phyloP scores from a whole-genome alignment of 2,888 invertebrate genomes.

The Sinopyrophorus schimmeli region DNA sequence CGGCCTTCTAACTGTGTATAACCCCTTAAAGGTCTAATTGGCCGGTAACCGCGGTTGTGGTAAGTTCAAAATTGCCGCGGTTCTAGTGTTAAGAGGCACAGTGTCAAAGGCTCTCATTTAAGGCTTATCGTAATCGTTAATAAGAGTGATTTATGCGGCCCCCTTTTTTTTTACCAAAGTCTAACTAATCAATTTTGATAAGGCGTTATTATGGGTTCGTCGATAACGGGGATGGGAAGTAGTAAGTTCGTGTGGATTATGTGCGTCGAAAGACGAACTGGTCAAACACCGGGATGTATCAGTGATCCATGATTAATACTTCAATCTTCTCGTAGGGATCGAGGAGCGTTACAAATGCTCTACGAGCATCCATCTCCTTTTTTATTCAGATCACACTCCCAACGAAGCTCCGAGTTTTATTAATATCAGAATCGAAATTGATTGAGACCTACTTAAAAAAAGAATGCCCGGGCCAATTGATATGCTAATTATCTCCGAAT shows the following conservation, averaged over 20 bases:
- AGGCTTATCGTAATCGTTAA: conserved; percentile 3
- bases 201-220: conserved; percentile 19
- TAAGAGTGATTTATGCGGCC: conserved; percentile 14
- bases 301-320: conserved; percentile 41
- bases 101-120: too few relatives aligned
- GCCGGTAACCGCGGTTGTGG: too few relatives aligned
- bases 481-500: too few relatives aligned
- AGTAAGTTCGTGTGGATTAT: too few relatives aligned
- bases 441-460: too few relatives aligned
- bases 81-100: too few relatives aligned
- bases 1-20: too few relatives aligned
- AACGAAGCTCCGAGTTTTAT: conserved; percentile 1
- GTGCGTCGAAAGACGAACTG: conserved; percentile 37
- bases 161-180: conserved; percentile 15
- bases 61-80: too few relatives aligned
- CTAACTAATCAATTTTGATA: conserved; percentile 22
- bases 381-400: conserved; percentile 12
- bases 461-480: not conserved
- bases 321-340: conserved; percentile 37
- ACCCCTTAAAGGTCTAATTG: too few relatives aligned
- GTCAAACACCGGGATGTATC: conserved; percentile 46
- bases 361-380: conserved; percentile 15
- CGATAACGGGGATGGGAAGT: conserved; percentile 34
- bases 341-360: conserved; percentile 38
- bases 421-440: too few relatives aligned